Base-by-base conservation (phyloP, 2,888 invertebrate genomes). In the Cheilosia soror region DNA sequence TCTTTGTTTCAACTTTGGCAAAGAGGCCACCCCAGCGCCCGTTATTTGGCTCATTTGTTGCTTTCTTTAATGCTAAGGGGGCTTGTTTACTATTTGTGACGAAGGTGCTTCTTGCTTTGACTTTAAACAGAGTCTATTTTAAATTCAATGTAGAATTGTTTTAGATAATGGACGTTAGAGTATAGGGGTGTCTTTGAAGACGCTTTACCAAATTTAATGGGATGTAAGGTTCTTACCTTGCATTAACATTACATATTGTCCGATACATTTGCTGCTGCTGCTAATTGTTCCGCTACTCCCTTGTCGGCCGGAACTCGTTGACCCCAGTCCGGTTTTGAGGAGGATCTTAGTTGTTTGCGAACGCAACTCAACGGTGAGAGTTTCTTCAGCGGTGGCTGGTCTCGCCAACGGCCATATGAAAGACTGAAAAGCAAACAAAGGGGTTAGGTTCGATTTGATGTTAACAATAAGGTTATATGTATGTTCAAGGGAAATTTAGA, bases 331-430 rank as follows among this genome's bases (percentile, higher is more conserved):
- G 7, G 90, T 90, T 80, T 88, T 89, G 15, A 90, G 88, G 31
- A 91, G 62, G 5, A 90, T 90, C 88, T 91, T 91, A 37, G 90
- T 91, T 40, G 90, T 90, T 87, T 91, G 91, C 42, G 89, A 86
- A 4, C 91, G 89, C 57, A 91, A 82, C 88, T 95, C 94, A 68
- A 95, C 93, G 87, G 93, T 93, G 65, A 95, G 92, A 51, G 93
- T 92, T 90, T 95, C 95, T 79, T 94, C 94, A 69, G 93, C 93
- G 87, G 94, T 94, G 63, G 95, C 93, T 2, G 94, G 93, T 77
- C 95, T 92, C 5, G 94, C 95, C 87, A 95, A 93, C 1, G 95
- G 95, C 96, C 95, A 96, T 88, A 95, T 95, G 90, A 95, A 95
- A 62, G 93, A 93, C 94, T 95, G 92, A 20, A 93, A 91, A 81